phyloP scores from a whole-genome alignment of 2,113 vertebrate species.

The Chaetodon trifascialis region DNA sequence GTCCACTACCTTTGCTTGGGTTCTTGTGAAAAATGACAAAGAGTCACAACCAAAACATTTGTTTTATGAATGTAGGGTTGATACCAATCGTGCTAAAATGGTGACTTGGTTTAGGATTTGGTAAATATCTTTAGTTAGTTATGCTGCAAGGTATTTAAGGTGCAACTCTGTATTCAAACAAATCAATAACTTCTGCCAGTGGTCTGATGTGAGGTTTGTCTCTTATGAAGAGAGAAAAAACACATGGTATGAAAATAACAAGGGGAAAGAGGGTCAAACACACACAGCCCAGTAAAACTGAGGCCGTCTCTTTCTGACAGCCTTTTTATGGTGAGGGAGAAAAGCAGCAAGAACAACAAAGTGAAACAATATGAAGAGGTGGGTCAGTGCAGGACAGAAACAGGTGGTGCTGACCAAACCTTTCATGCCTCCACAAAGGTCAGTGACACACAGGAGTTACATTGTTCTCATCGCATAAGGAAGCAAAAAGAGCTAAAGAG shows the following conservation, averaged over 20 bases:
- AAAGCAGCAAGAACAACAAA: constrained; percentile 57
- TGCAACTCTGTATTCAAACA: neutral
- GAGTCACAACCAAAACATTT: neutral
- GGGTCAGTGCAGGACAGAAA: constrained; percentile 65
- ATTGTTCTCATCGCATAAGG: constrained; percentile 65
- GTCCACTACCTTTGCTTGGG: neutral
- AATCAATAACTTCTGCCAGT: neutral
- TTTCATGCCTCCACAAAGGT: constrained; percentile 71
- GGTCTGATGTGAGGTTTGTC: neutral
- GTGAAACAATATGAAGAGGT: constrained; percentile 61
- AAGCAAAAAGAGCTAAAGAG: constrained; percentile 56
- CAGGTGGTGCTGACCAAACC: constrained; percentile 71
- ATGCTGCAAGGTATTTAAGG: neutral
- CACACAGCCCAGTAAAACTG: constrained; percentile 30
- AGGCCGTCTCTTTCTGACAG: constrained; percentile 54
- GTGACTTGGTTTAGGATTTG: neutral
- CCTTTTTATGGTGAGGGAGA: constrained; percentile 44
- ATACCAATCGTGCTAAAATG: neutral
- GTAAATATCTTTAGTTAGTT: neutral
- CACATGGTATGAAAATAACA: neutral
- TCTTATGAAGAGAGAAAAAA: neutral
- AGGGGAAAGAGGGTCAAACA: constrained; percentile 42
- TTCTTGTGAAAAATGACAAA: neutral
- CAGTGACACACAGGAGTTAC: constrained; percentile 58
- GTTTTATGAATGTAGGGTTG: neutral